Conservation (phyloP, 1,140 invertebrate species). For the Drosophila murphyi region DNA sequence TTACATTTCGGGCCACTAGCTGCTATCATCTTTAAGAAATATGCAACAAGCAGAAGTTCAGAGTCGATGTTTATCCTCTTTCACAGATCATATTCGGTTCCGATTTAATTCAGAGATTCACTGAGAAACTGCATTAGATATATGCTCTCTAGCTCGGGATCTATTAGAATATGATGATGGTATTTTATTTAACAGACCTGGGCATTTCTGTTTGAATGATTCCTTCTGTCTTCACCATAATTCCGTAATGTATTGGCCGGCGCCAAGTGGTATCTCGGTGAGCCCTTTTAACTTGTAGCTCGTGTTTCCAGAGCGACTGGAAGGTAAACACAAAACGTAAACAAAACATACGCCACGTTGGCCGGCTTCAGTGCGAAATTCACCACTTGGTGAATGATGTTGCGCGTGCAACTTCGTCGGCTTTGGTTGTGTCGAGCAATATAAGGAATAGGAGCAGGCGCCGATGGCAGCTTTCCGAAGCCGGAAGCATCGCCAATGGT, state of each 20-base stretch:
- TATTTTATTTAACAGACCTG: no score
- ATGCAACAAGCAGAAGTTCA: no score
- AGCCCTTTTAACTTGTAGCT: conserved; percentile 26
- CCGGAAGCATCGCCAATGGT: conserved; percentile 29
- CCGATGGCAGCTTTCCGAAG: conserved; percentile 61
- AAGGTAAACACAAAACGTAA: conserved; percentile 74
- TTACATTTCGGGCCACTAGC: no score
- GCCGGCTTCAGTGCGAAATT: conserved; percentile 24
- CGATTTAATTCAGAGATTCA: no score
- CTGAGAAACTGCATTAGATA: no score
- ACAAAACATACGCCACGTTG: conserved; percentile 42
- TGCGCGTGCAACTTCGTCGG: not conserved
- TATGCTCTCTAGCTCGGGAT: no score
- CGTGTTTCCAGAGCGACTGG: conserved; percentile 46
- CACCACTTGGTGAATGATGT: conserved; percentile 50
- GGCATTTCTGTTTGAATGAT: no score
- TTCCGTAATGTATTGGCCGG: not conserved
- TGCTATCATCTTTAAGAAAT: no score
- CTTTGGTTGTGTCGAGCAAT: not conserved
- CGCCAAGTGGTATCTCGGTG: not conserved
- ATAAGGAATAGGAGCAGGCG: conserved; percentile 51
- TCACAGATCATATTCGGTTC: no score
- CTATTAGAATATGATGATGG: no score
- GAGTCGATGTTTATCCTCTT: no score
- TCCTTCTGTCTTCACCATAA: no score